Conservation (phyloP, 1,140 invertebrate genomes). For the Meloidogyne chitwoodi region DNA sequence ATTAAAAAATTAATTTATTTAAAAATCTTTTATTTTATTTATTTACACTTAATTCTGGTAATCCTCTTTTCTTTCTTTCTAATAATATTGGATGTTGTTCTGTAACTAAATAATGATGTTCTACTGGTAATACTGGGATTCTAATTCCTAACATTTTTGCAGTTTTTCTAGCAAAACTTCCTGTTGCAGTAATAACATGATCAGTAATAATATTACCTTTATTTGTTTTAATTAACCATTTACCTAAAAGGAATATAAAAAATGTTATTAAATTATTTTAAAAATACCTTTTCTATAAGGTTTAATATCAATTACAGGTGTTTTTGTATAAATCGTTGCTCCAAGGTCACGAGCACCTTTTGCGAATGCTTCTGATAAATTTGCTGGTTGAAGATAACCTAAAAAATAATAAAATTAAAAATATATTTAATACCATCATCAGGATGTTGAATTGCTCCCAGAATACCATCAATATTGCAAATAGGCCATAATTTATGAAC, state of each 20-base stretch:
- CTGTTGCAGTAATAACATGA: neutral
- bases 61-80: neutral
- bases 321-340: neutral
- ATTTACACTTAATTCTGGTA: neutral
- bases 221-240: neutral
- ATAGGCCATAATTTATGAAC: neutral
- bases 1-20: neutral
- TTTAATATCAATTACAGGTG: neutral
- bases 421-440: neutral
- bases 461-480: neutral
- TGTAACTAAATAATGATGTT: neutral
- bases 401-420: too few species aligned
- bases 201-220: neutral
- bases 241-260: neutral
- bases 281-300: neutral
- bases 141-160: neutral
- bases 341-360: neutral
- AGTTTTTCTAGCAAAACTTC: neutral
- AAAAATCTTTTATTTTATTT: too few species aligned
- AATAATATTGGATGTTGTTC: neutral
- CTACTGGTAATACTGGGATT: neutral
- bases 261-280: too few species aligned
- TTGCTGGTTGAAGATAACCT: neutral
- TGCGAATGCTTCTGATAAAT: neutral
- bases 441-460: neutral